Evolutionary conservation across 2,113 vertebrate species (phyloP), one percentile per base, ranked within the genome.

Genomic region (Antechinus stuartii): DNA sequence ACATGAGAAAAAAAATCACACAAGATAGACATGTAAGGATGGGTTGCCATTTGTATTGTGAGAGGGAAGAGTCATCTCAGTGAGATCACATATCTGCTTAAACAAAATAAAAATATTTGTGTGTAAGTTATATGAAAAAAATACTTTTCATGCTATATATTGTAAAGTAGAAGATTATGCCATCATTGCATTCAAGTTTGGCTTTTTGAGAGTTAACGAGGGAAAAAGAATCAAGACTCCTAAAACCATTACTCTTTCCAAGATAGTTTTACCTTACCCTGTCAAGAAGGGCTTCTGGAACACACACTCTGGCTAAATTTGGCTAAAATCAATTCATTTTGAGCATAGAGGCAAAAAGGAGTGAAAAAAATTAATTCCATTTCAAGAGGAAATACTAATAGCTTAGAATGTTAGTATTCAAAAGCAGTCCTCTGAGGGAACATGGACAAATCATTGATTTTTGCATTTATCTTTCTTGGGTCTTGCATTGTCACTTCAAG

Each of bases 361-460:
- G 91, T 42, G 96, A 96, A 92, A 96, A 94, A 47, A 94, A 95
- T 97, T 96, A 92, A 96, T 24, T 96, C 55, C 94, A 95, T 96
- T 91, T 57, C n/a, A 94, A 95, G 94, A 93, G 50, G 68, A 84
- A 95, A 8, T 42, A 96, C 95, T 96, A 91, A 52, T 42, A 89
- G 89, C 84, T 95, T 95, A 92, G 95, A 95, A 57, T 52, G 92
- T 97, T 98, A 95, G 94, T 96, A 98, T 97, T 97, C 97, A 57
- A 92, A 94, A 91, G 53, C 54, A 57, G 55, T 95, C 95, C 93
- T 97, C 57, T 90, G 92, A 96, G 96, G 96, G 23, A 9, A 54
- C 49, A 94, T 95, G 91, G 96, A 94, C 92, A 95, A 96, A 89
- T 91, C 96, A 97, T 93, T 97, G 97, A 97, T 96, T 98, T 97